Conservation (phyloP, 2,113 vertebrate genomes). For the Sphaerodactylus townsendi region DNA sequence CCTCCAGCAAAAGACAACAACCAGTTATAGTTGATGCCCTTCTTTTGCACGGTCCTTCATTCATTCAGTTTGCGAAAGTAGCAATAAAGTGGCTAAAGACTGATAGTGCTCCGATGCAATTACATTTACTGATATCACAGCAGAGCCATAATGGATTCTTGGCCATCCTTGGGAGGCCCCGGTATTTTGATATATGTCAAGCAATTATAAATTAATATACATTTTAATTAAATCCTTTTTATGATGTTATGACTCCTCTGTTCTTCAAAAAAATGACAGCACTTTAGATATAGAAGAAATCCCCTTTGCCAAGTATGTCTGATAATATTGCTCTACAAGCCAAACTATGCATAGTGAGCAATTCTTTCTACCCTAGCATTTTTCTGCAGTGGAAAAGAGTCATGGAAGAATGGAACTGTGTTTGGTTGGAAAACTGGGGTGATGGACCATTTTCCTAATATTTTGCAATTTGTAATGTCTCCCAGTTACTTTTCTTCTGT, state of each 20-base stretch:
- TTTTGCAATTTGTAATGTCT: not conserved
- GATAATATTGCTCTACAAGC: not conserved
- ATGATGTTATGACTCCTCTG: not conserved
- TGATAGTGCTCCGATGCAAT: slow-evolving; percentile 2
- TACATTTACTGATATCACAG: not conserved
- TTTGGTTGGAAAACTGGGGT: not conserved
- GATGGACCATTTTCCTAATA: not conserved
- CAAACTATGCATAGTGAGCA: not conserved
- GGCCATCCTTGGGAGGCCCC: not conserved
- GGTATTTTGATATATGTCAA: not conserved
- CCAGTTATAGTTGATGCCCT: not conserved
- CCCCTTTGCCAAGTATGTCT: not conserved
- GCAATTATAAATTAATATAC: not conserved
- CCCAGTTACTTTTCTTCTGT: not conserved
- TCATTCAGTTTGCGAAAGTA: not conserved
- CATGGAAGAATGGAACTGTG: not conserved
- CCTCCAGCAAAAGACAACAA: no score
- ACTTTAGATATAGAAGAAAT: not conserved
- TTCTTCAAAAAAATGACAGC: not conserved
- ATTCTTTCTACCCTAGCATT: not conserved
- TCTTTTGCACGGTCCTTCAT: not conserved
- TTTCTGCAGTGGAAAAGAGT: not conserved
- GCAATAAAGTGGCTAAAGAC: not conserved
- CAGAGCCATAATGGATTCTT: not conserved
- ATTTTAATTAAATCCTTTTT: not conserved